Evolutionary conservation across 2,888 invertebrate species (phyloP).

Genomic region (Noctua janthe): DNA sequence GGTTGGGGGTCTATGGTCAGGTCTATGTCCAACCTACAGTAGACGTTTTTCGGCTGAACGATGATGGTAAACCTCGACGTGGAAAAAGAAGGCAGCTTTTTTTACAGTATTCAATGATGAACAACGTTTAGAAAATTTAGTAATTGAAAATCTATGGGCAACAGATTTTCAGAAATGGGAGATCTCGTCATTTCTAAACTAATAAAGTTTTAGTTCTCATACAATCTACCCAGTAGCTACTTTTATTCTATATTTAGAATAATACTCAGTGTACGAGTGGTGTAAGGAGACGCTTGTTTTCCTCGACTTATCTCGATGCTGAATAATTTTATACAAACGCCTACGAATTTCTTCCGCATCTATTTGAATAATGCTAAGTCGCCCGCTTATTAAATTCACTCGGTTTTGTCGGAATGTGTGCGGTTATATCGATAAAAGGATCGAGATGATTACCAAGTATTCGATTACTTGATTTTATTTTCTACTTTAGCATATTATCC

Average conservation of each 20-base stretch:
- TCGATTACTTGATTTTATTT: constrained; percentile 32
- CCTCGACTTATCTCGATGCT: constrained; percentile 55
- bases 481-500: not conserved
- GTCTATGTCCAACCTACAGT: not conserved
- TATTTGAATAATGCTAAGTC: constrained; percentile 68
- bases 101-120: not conserved
- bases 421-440: constrained; percentile 47
- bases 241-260: constrained; percentile 12
- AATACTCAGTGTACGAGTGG: constrained; percentile 10
- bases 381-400: constrained; percentile 67
- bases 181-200: too few relatives aligned
- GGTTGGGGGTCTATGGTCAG: too few relatives aligned
- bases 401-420: constrained; percentile 41
- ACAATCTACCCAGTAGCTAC: not conserved
- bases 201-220: not conserved
- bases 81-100: not conserved
- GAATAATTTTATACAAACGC: constrained; percentile 67
- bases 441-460: constrained; percentile 20
- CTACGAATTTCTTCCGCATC: constrained; percentile 62
- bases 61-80: too few relatives aligned
- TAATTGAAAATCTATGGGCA: not conserved
- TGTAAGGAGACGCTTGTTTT: constrained; percentile 42
- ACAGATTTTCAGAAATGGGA: not conserved
- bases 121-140: not conserved
- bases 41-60: not conserved